Base-by-base conservation (phyloP, 2,113 vertebrate genomes). In the Pongo pygmaeus region DNA sequence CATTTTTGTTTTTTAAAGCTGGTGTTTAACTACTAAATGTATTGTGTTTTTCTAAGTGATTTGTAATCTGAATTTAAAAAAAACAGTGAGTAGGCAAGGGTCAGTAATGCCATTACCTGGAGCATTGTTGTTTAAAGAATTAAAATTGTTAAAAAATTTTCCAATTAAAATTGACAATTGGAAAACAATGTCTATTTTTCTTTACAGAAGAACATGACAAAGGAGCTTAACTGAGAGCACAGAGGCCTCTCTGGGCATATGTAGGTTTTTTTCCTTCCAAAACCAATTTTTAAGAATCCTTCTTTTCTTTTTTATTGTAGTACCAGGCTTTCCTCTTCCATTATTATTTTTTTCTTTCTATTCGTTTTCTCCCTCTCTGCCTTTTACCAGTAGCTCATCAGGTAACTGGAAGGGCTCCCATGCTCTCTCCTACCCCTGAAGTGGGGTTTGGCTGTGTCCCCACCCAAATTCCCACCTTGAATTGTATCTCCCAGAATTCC, bases 161-260 rank as follows among this genome's bases (percentile, higher is more conserved):
- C 61, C 61, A 30, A 14, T 23, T 40, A 25, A 69, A 43, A 43
- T 9, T 27, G 23, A 55, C 10, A 2, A 13, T 16, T 70, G 52
- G 5, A 52, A 74, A 85, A 17, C 3, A 17, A 3, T 48, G 4
- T 13, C 10, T 59, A 30, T 2, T 57, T 84, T 84, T 6, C 27
- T 67, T 50, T 4, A 52, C 23, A 32, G 46, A 52, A 61, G 89
- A 92, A 35, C 7, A 10, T 9, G 50, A n/a, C 9, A 12, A 4
- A 18, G 69, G 30, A 40, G 43, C 30, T 0, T 20, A 40, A 50
- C 1, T 0, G 20, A 74, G 8, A 35, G 6, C 6, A 38, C 2
- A 43, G 7, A 20, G 10, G 23, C 18, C 38, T 90, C 30, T 77
- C 25, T 80, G 38, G 78, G 48, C 7, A 77, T 14, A 38, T 0